These are phyloP conservation scores for Bombus polaris DNA, from an alignment of 1,140 invertebrate species.

Conservation along the genomic window DNA sequence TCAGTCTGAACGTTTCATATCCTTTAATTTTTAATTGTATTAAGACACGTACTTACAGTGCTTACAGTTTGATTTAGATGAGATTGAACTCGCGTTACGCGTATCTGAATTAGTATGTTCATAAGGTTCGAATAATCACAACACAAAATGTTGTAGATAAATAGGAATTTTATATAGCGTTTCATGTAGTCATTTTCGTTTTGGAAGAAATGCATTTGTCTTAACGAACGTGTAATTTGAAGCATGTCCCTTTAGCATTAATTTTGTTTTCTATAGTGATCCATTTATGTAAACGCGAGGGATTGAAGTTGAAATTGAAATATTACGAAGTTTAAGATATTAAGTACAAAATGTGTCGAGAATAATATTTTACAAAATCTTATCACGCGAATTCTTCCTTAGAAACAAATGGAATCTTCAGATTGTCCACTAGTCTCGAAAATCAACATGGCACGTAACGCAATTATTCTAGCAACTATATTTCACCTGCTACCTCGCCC, in stretches of 20 bases:
- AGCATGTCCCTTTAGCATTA: background rate
- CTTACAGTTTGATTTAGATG: no score
- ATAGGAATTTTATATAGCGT: no score
- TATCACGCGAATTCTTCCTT: background rate
- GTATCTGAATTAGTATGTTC: no score
- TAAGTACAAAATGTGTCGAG: background rate
- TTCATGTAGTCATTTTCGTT: background rate
- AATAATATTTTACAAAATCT: background rate
- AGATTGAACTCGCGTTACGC: no score
- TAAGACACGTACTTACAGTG: no score
- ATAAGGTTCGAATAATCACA: background rate
- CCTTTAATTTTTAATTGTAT: background rate
- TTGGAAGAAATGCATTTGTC: no score
- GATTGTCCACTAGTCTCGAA: background rate
- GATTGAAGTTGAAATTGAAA: background rate
- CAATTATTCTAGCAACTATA: no score
- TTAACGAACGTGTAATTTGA: no score
- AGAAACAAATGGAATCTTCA: background rate
- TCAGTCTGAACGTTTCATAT: background rate
- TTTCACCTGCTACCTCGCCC: background rate
- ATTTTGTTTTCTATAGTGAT: background rate
- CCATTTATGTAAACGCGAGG: background rate
- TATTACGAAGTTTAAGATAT: background rate
- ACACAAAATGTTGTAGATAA: no score
- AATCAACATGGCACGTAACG: background rate